phyloP scores from a whole-genome alignment of 1,140 invertebrate species.

The Marisa cornuarietis region DNA sequence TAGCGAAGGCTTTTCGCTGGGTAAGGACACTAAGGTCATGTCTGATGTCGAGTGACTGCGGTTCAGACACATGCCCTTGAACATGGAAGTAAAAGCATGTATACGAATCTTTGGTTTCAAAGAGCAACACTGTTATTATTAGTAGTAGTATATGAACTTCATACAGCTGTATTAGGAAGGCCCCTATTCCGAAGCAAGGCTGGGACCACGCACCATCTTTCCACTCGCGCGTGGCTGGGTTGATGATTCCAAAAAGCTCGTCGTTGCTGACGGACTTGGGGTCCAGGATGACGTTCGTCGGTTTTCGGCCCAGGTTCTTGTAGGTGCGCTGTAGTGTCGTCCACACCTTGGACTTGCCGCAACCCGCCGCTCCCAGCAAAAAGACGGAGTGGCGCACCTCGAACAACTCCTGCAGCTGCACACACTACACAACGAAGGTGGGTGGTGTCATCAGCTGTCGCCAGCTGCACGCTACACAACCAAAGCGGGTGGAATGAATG shows the following conservation, averaged over 20 bases:
- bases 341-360: constrained; percentile 96
- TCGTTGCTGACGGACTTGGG: constrained; percentile 97
- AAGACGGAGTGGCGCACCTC: constrained; percentile 98
- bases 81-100: neutral
- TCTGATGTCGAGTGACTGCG: too few relatives aligned
- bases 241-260: constrained; percentile 96
- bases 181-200: neutral
- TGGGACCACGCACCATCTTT: constrained; percentile 81
- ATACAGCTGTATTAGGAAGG: too few relatives aligned
- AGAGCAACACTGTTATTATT: too few relatives aligned
- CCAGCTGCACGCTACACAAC: too few relatives aligned
- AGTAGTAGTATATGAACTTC: too few relatives aligned
- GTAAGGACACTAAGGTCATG: too few relatives aligned
- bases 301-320: constrained; percentile 88
- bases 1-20: too few relatives aligned
- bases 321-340: constrained; percentile 90
- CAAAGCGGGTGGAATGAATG: too few relatives aligned
- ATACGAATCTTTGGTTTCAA: neutral
- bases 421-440: constrained; percentile 72
- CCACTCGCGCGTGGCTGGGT: constrained; percentile 96
- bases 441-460: too few relatives aligned
- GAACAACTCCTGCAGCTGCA: constrained; percentile 92
- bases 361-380: constrained; percentile 92
- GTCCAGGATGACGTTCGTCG: constrained; percentile 90
- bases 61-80: neutral